Conservation (phyloP, 2,888 invertebrate species). For the Allacma fusca region DNA sequence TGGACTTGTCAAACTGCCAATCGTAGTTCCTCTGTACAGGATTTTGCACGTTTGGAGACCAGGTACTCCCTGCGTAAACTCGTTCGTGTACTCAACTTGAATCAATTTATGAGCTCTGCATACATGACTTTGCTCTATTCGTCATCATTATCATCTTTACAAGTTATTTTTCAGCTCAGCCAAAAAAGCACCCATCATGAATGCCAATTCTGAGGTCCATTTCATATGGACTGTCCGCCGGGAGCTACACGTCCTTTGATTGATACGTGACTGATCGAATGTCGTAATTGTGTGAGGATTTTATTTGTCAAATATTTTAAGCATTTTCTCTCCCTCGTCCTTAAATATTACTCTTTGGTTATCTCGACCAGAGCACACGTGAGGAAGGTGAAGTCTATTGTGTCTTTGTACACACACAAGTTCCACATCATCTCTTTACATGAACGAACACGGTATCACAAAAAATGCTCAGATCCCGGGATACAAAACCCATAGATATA, state of each 20-base stretch:
- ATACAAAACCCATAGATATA: neutral
- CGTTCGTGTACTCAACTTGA: no score
- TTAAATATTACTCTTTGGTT: no score
- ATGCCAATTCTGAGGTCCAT: neutral
- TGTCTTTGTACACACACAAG: no score
- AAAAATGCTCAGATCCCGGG: no score
- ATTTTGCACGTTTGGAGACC: no score
- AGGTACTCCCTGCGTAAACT: neutral
- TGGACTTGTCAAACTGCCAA: slow-evolving; percentile 20
- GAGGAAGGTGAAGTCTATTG: no score
- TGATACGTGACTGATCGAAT: slow-evolving; percentile 24
- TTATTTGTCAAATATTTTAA: neutral
- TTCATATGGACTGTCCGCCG: no score
- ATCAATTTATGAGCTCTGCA: neutral
- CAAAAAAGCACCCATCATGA: neutral
- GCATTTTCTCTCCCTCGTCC: neutral
- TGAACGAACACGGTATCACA: no score
- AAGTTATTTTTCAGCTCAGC: neutral
- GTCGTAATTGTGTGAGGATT: slow-evolving; percentile 6
- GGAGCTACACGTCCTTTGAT: neutral
- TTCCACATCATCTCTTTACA: no score
- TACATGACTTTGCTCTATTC: neutral
- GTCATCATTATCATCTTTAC: neutral
- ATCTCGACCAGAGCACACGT: no score
- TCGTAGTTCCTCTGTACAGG: neutral